These are phyloP conservation scores for Xenopus borealis DNA, from an alignment of 2,113 vertebrate species.

Conservation along the genomic window DNA sequence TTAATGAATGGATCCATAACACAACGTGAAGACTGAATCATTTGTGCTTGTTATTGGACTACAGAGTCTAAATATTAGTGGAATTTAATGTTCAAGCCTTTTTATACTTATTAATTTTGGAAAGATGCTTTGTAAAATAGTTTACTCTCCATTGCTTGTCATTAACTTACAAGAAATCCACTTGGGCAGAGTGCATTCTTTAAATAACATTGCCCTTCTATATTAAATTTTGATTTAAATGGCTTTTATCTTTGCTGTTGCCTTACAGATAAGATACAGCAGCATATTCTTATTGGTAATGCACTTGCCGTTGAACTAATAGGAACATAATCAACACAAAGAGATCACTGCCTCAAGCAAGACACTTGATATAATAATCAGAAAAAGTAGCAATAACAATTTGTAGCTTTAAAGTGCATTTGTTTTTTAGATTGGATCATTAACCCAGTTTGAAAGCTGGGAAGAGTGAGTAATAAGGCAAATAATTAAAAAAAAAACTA, in stretches of 20 bases:
- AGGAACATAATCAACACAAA: not conserved
- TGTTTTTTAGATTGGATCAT: too few species aligned
- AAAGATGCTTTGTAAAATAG: constrained; percentile 4
- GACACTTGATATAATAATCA: too few species aligned
- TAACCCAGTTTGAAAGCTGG: too few species aligned
- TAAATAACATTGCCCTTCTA: constrained; percentile 33
- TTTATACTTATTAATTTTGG: constrained; percentile 6
- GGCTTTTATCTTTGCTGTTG: constrained; percentile 13
- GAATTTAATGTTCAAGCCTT: not conserved
- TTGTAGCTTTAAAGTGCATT: too few species aligned
- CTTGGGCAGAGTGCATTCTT: constrained; percentile 6
- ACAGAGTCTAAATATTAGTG: not conserved
- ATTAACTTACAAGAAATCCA: constrained; percentile 35
- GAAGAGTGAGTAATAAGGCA: too few species aligned
- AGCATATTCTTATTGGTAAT: constrained; percentile 2
- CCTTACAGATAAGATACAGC: constrained; percentile 7
- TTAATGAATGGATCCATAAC: too few species aligned
- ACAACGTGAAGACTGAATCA: too few species aligned
- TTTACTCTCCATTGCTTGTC: constrained; percentile 20
- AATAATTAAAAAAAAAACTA: too few species aligned
- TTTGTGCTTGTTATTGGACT: too few species aligned
- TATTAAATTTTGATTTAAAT: not conserved
- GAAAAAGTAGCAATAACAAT: too few species aligned
- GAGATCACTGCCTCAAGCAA: not conserved
- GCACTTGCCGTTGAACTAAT: not conserved